These are phyloP conservation scores for Catocala sponsa DNA, from an alignment of 2,888 invertebrate species.

Conservation along the genomic window DNA sequence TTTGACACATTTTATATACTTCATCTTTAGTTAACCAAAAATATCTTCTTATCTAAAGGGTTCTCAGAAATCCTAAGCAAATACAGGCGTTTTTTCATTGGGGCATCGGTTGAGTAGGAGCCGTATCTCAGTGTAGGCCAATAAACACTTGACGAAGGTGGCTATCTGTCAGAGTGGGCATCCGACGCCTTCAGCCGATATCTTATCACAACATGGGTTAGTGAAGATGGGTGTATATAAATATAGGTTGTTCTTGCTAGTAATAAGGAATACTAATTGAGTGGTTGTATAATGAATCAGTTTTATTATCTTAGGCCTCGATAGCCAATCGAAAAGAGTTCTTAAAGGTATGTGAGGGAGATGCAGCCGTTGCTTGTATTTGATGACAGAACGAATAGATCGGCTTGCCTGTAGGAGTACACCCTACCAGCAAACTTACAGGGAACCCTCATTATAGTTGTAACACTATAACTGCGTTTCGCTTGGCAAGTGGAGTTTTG, in stretches of 20 bases:
- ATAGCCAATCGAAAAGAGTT: too few species aligned
- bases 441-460: too few species aligned
- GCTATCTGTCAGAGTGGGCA: constrained; percentile 40
- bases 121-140: constrained; percentile 53
- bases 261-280: neutral
- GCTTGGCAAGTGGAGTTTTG: too few species aligned
- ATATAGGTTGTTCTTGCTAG: constrained; percentile 2
- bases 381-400: too few species aligned
- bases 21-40: neutral
- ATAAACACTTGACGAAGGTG: constrained; percentile 68
- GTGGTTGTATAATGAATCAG: neutral
- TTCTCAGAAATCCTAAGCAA: constrained; percentile 30
- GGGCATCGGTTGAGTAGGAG: constrained; percentile 13
- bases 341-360: too few species aligned
- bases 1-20: constrained; percentile 9
- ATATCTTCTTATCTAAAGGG: constrained; percentile 12
- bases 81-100: constrained; percentile 31
- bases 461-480: too few species aligned
- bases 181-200: constrained; percentile 15
- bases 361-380: too few species aligned
- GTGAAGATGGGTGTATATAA: constrained; percentile 1
- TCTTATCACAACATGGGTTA: constrained; percentile 35
- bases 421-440: too few species aligned
- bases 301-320: too few species aligned
- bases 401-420: too few species aligned